Conservation (phyloP, 23 tunicate genomes). For the Trididemnum clinides region DNA sequence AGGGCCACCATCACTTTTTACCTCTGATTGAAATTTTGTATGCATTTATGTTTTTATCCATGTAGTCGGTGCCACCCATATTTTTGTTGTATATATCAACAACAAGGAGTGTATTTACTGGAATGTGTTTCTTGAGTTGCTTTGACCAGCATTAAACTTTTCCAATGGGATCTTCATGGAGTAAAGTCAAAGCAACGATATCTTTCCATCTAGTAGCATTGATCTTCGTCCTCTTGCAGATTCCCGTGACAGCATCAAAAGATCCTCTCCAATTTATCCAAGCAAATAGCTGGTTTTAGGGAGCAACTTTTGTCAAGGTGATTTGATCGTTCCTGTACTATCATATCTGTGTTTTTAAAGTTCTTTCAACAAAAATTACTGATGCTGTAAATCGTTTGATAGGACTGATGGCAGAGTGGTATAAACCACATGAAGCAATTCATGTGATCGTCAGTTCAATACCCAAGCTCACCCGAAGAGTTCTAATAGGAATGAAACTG, state of each 20-base stretch:
- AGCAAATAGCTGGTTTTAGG: neutral
- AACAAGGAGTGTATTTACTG: neutral
- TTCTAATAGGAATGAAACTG: too few species aligned
- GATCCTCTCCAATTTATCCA: neutral
- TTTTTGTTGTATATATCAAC: neutral
- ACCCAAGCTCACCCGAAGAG: too few species aligned
- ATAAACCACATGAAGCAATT: too few species aligned
- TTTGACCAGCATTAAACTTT: neutral
- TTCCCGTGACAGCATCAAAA: neutral
- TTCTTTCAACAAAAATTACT: neutral
- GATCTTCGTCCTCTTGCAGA: neutral
- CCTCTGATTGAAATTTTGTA: neutral
- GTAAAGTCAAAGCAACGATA: neutral
- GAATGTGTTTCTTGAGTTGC: neutral
- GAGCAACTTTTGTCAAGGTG: neutral
- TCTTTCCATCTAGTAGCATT: neutral
- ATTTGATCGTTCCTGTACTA: neutral
- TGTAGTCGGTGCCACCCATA: neutral
- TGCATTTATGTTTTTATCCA: neutral
- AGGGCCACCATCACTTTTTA: neutral
- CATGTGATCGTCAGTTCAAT: too few species aligned
- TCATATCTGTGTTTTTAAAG: neutral
- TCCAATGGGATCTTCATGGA: neutral
- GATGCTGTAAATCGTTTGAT: too few species aligned
- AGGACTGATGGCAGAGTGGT: too few species aligned